Conservation (phyloP, 2,113 vertebrate species). For the Scophthalmus maximus region DNA sequence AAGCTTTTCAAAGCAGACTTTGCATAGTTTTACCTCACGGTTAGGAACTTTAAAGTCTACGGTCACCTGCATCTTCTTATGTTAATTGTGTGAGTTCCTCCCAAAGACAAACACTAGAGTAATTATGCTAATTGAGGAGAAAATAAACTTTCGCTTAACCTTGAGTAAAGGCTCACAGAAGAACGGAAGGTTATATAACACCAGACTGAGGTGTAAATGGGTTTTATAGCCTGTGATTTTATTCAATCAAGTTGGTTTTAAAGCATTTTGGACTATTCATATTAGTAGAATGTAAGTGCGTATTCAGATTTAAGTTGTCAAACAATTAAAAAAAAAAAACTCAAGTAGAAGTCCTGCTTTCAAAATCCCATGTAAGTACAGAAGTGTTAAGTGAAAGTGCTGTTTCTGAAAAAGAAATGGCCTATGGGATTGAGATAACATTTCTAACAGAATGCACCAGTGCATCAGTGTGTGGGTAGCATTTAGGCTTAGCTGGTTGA, state of each 20-base stretch:
- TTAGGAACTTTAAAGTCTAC: background rate
- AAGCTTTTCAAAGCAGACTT: background rate
- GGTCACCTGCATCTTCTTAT: background rate
- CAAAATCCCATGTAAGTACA: background rate
- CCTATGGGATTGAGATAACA: no score
- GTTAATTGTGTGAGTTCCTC: no score
- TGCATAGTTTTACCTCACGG: constrained; percentile 6
- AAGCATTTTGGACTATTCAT: background rate
- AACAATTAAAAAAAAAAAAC: background rate
- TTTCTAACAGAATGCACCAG: no score
- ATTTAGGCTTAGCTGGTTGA: no score
- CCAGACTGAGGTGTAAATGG: background rate
- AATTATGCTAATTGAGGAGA: no score
- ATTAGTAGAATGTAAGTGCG: background rate
- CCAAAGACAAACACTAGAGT: no score
- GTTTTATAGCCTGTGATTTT: background rate
- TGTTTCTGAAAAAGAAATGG: no score
- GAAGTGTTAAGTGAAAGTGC: no score
- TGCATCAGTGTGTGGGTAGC: no score
- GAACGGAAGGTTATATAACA: background rate
- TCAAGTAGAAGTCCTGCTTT: background rate
- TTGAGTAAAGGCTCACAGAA: no score
- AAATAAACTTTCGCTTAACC: no score
- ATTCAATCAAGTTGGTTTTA: background rate
- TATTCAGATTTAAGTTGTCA: background rate